These are phyloP conservation scores for Turdus rufiventris DNA, from an alignment of 2,113 vertebrate genomes.

Conservation along the genomic window DNA sequence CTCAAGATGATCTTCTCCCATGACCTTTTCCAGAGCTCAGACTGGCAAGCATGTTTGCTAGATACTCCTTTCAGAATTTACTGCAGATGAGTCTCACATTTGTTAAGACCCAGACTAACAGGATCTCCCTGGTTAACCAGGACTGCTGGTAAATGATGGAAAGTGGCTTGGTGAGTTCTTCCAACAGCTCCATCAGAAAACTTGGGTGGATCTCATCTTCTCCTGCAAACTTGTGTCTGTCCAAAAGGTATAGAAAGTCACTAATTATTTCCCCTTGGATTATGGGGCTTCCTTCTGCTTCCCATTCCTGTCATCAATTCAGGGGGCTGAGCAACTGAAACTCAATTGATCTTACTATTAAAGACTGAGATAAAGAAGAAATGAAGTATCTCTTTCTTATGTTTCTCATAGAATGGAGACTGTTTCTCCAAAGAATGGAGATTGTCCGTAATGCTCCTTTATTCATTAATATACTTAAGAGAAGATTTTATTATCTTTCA, in stretches of 20 bases:
- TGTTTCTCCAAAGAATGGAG: background rate
- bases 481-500: background rate
- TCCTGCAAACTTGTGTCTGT: too few relatives aligned
- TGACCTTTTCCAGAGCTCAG: background rate
- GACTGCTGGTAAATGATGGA: background rate
- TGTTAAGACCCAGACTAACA: background rate
- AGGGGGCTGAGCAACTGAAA: accelerated
- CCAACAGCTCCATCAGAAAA: background rate
- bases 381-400: background rate
- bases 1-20: background rate
- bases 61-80: background rate
- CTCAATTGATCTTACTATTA: background rate
- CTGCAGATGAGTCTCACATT: background rate
- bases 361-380: background rate
- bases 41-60: background rate
- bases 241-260: background rate
- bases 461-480: background rate
- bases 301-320: background rate
- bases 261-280: background rate
- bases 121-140: background rate
- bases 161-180: accelerated
- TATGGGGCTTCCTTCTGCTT: background rate
- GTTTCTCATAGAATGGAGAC: background rate
- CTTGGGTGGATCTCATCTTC: background rate
- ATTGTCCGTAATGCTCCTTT: background rate